Evolutionary conservation across 2,888 invertebrate species (phyloP).

Genomic region (Leptodirus hochenwartii): DNA sequence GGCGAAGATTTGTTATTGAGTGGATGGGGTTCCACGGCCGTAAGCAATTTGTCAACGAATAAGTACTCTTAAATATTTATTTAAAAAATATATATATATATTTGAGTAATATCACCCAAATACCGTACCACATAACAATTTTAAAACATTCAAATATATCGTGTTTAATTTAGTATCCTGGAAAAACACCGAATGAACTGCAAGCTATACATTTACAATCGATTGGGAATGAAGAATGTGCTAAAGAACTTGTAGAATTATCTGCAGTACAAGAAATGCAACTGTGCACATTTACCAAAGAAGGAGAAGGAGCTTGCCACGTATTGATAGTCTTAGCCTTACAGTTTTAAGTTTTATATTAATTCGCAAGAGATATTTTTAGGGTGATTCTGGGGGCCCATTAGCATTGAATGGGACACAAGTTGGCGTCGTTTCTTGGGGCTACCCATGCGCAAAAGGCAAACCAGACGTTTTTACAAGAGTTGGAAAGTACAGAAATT

Average conservation of each 20-base stretch:
- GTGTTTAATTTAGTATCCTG: conserved; percentile 6
- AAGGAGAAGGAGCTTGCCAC: conserved; percentile 18
- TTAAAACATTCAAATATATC: neutral
- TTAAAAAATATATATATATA: no score
- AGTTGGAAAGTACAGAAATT: conserved; percentile 23
- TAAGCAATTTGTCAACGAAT: conserved; percentile 6
- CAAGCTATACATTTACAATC: conserved; percentile 33
- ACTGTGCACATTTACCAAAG: conserved; percentile 16
- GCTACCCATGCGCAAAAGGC: conserved; percentile 27
- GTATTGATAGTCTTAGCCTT: conserved; percentile 14
- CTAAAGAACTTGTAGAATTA: conserved; percentile 23
- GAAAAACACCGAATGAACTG: conserved; percentile 27
- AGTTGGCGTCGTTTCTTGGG: conserved; percentile 30
- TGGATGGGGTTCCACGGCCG: conserved; percentile 13
- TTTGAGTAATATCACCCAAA: no score
- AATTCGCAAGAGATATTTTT: neutral
- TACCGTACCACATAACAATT: no score
- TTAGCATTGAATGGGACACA: conserved; percentile 30
- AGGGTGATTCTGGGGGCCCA: conserved; percentile 36
- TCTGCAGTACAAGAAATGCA: conserved; percentile 10
- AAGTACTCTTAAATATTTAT: no score
- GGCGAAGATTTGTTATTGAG: conserved; percentile 17
- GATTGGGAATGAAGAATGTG: conserved; percentile 27
- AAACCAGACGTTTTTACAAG: conserved; percentile 28
- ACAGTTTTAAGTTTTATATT: neutral